Evolutionary conservation across 2,113 vertebrate species (phyloP).

Genomic region (Chlorodrepanis virens): DNA sequence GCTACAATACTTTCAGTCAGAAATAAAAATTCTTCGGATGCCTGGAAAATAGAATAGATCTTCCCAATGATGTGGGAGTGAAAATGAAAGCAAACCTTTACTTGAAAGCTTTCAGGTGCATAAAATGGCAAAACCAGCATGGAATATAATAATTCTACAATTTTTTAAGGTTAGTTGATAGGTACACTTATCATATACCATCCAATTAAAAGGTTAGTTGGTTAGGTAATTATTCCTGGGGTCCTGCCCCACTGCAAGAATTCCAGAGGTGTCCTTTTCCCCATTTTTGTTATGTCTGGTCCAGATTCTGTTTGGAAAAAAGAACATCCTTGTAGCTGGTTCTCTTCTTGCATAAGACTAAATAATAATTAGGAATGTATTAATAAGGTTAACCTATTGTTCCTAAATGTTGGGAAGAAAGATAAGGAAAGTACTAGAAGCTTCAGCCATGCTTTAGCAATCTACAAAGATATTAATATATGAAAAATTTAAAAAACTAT

Average conservation of each 20-base stretch:
- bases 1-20: constrained; percentile 49
- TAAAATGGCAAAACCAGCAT: neutral
- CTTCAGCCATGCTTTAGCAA: neutral
- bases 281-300: neutral
- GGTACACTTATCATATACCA: neutral
- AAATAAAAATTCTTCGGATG: constrained; percentile 25
- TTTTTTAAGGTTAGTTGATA: neutral
- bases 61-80: neutral
- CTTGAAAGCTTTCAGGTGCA: neutral
- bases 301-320: neutral
- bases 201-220: neutral
- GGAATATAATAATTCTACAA: neutral
- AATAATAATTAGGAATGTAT: neutral
- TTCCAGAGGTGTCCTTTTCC: neutral
- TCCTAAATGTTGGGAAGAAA: neutral
- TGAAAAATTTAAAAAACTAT: neutral
- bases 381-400: no score
- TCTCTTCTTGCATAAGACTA: neutral
- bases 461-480: neutral
- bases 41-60: neutral
- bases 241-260: neutral
- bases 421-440: neutral
- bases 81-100: neutral
- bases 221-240: neutral
- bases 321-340: neutral